These are phyloP conservation scores for Malurus elegans DNA, from an alignment of 2,113 vertebrate species.

Conservation along the genomic window DNA sequence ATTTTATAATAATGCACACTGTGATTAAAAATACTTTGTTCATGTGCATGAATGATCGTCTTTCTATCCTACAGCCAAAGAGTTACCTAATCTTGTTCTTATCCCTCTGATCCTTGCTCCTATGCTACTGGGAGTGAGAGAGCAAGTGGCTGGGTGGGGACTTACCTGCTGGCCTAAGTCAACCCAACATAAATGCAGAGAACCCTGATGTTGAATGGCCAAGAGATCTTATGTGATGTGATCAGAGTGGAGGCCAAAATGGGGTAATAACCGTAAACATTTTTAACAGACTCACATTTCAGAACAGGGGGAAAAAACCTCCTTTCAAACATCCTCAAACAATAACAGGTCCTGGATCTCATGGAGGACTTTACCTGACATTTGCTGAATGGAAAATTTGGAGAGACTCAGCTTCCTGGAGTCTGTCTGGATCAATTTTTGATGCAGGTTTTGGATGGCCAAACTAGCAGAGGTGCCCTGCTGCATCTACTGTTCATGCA, in stretches of 20 bases:
- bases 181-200: neutral
- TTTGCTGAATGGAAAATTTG: neutral
- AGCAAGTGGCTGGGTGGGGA: neutral
- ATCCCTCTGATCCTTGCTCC: neutral
- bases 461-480: neutral
- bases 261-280: no score
- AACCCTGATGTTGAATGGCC: neutral
- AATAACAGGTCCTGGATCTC: neutral
- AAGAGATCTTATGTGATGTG: neutral
- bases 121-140: rapidly evolving
- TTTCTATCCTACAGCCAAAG: neutral
- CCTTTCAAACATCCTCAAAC: neutral
- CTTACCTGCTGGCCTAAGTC: neutral
- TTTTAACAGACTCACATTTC: neutral
- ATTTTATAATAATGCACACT: neutral
- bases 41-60: neutral
- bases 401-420: neutral
- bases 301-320: neutral
- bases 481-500: neutral
- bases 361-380: neutral
- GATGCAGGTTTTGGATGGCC: neutral
- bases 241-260: neutral
- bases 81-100: neutral
- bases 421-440: neutral
- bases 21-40: neutral